These are phyloP conservation scores for Electrona antarctica DNA, from an alignment of 2,113 vertebrate species.

Conservation along the genomic window DNA sequence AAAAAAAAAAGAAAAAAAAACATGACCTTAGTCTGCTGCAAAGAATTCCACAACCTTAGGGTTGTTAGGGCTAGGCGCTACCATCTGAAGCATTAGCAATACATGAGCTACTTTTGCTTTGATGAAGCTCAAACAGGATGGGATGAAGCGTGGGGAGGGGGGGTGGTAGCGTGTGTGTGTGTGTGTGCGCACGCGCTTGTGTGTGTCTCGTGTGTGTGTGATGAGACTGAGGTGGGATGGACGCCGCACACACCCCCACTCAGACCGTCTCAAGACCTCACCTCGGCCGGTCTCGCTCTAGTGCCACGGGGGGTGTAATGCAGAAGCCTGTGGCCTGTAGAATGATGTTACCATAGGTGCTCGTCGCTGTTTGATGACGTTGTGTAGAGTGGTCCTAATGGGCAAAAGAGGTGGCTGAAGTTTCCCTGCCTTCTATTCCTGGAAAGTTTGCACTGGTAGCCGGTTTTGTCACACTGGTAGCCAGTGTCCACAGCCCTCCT, in stretches of 20 bases:
- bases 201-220: background rate
- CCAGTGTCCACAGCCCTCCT: no score
- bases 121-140: slow-evolving; percentile 88
- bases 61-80: slow-evolving; percentile 95
- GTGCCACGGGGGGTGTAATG: no score
- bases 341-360: no score
- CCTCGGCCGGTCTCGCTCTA: no score
- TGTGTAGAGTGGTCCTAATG: no score
- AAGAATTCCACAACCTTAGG: slow-evolving; percentile 95
- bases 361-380: no score
- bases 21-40: slow-evolving; percentile 94
- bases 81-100: slow-evolving; percentile 95
- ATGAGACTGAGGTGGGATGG: slow-evolving; percentile 63
- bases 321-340: no score
- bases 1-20: slow-evolving; percentile 51
- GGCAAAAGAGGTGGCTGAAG: no score
- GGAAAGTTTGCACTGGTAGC: no score
- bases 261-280: slow-evolving; percentile 85
- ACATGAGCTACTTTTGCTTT: slow-evolving; percentile 95
- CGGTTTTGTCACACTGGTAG: no score
- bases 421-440: no score
- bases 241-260: slow-evolving; percentile 73
- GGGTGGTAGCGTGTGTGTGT: background rate
- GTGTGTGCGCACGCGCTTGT: no score
- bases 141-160: slow-evolving; percentile 18